These are phyloP conservation scores for Chionodraco myersi DNA, from an alignment of 2,113 vertebrate genomes.

Conservation along the genomic window DNA sequence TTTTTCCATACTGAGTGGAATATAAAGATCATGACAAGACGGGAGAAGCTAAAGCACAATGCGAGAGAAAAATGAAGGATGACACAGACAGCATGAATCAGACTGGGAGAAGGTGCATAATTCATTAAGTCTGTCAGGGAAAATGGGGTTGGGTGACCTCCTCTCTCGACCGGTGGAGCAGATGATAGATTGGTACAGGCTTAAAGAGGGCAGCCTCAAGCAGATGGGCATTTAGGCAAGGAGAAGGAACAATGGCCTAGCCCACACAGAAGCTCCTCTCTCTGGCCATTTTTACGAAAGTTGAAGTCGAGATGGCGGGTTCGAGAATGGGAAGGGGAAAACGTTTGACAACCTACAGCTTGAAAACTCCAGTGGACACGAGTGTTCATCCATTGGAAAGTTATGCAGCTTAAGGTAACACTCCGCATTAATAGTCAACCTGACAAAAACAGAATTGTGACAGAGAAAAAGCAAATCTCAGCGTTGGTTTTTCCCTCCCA, in stretches of 20 bases:
- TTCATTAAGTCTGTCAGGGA: constrained; percentile 65
- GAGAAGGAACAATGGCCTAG: constrained; percentile 48
- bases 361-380: constrained; percentile 98
- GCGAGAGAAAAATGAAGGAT: constrained; percentile 68
- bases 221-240: constrained; percentile 66
- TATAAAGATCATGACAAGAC: constrained; percentile 48
- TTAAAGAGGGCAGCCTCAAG: constrained; percentile 67
- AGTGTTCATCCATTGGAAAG: constrained; percentile 99
- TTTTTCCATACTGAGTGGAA: constrained; percentile 42
- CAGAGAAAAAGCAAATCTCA: constrained; percentile 66
- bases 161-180: constrained; percentile 66
- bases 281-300: constrained; percentile 59
- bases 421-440: constrained; percentile 99
- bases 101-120: constrained; percentile 60
- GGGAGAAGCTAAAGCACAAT: constrained; percentile 67
- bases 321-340: constrained; percentile 57
- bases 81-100: constrained; percentile 69
- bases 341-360: constrained; percentile 92
- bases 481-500: constrained; percentile 38
- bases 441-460: constrained; percentile 84
- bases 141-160: constrained; percentile 64
- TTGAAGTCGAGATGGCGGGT: constrained; percentile 69
- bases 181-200: constrained; percentile 63
- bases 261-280: constrained; percentile 46
- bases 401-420: constrained; percentile 99